Conservation (phyloP, 2,888 invertebrate species). For the Meteorus colon region DNA sequence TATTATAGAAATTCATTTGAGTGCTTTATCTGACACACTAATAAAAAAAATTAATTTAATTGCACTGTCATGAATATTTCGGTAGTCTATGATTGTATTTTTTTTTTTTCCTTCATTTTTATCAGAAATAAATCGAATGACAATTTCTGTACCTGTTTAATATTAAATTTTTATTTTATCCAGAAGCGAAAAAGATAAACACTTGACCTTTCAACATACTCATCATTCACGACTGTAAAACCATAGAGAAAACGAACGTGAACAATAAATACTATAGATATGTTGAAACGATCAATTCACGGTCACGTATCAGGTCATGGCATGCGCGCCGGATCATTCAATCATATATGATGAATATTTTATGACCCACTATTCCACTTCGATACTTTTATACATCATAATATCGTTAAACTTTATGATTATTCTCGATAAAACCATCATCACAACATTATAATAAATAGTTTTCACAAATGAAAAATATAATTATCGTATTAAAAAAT, state of each 20-base stretch:
- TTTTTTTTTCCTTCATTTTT: background rate
- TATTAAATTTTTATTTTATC: background rate
- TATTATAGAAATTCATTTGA: no score
- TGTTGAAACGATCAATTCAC: background rate
- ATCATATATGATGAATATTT: background rate
- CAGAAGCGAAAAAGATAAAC: background rate
- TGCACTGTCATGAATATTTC: background rate
- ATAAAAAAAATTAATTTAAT: background rate
- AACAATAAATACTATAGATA: background rate
- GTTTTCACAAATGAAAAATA: background rate
- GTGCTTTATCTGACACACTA: no score
- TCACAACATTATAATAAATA: background rate
- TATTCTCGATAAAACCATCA: slow-evolving; percentile 14
- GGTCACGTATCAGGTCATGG: slow-evolving; percentile 3
- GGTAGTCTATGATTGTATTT: background rate
- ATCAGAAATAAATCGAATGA: no score
- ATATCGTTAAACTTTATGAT: slow-evolving; percentile 14
- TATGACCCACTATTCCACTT: background rate
- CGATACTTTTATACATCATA: background rate
- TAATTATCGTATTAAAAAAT: background rate
- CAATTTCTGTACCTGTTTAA: background rate
- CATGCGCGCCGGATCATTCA: background rate
- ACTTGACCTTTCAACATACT: background rate
- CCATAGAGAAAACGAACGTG: background rate
- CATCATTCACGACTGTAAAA: background rate